Conservation (phyloP, 2,797 vertebrate genomes). For the Numenius phaeopus region DNA sequence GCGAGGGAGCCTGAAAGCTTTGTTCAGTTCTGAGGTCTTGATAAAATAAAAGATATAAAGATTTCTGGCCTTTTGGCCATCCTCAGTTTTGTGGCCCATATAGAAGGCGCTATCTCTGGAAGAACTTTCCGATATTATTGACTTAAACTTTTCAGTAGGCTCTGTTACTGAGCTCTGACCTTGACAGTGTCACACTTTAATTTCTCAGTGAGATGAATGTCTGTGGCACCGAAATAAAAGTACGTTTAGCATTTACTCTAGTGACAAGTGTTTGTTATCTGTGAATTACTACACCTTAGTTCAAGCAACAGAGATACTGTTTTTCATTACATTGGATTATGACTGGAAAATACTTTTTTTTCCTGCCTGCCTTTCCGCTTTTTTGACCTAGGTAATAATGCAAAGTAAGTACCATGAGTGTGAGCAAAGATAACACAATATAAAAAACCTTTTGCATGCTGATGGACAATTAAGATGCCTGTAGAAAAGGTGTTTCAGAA, state of each 20-base stretch:
- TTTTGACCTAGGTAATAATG: neutral
- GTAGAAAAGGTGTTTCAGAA: neutral
- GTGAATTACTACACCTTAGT: neutral
- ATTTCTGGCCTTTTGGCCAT: neutral
- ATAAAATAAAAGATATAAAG: neutral
- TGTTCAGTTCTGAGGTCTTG: neutral
- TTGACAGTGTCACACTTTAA: neutral
- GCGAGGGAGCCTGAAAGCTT: neutral
- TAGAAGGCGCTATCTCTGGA: neutral
- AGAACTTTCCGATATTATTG: neutral
- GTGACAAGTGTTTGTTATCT: neutral
- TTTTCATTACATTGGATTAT: neutral
- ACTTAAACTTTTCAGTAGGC: neutral
- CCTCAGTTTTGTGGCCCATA: neutral
- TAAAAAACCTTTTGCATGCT: neutral
- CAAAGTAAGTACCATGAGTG: neutral
- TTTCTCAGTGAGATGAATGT: neutral
- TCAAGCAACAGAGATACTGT: neutral
- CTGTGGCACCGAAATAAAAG: neutral
- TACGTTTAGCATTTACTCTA: neutral
- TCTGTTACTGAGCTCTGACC: neutral
- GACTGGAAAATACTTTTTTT: neutral
- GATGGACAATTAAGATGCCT: neutral
- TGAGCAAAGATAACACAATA: neutral
- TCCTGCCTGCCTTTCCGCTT: neutral